Evolutionary conservation across 2,113 vertebrate genomes (phyloP), one percentile per base, ranked within the genome.

Genomic region (Melozone crissalis): DNA sequence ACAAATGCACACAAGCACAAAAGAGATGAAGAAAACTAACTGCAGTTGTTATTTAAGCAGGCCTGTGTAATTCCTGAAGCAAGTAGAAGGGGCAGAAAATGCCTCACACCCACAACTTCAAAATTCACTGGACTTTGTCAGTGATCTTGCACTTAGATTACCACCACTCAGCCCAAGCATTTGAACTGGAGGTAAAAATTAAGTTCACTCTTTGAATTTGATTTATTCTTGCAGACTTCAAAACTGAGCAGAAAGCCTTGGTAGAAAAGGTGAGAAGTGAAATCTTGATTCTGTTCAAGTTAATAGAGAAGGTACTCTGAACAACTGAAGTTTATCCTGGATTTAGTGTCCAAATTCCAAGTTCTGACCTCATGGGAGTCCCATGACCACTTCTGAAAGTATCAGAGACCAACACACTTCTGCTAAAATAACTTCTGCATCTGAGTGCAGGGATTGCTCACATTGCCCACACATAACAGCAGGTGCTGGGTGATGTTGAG

Each of bases 401-500:
- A 69, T 22, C 37, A 66, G 47, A 46, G 15, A 21, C 22, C 0
- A 0, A 17, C 2, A 1, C 13, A 11, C 15, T 78, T 57, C 62
- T 84, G 57, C 37, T 63, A 73, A 49, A 85, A 84, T 28, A 35
- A 66, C 17, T 23, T 68, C 58, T 69, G 24, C 28, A 5, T 28
- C 10, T 15, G 13, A 58, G 6, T 3, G 0, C 1, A 0, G 8
- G 55, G 6, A 6, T 44, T 82, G 72, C 27, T 72, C 13, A 37
- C 1, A 24, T 35, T 35, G n/a, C 37, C 31, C 65, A 47, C 27
- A 61, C 3, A 5, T 6, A 49, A 5, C 5, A 5, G 39, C 24
- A 2, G 0, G 9, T 1, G 2, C 28, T 31, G 21, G 13, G 11
- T 68, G 43, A 33, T 12, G 5, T 4, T 12, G 23, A 66, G 21